Base-by-base conservation (phyloP, 2,113 vertebrate species). In the Strigops habroptila region DNA sequence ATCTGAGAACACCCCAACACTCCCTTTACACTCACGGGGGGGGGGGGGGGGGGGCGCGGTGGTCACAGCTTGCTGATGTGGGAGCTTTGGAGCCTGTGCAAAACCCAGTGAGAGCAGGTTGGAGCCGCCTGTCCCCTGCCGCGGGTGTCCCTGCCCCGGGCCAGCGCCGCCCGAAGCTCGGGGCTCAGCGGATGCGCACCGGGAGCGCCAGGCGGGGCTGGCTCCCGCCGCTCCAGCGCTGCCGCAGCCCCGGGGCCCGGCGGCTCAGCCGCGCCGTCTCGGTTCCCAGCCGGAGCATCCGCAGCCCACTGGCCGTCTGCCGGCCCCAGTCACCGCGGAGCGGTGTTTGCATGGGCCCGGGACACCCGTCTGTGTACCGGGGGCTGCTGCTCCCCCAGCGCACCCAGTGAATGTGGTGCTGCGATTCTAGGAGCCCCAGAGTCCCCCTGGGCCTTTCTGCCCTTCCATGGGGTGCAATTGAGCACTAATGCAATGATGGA, bases 141-240 rank as follows among this genome's bases (percentile, higher is more conserved):
- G n/a, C n/a, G n/a, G n/a, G n/a, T n/a, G n/a, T n/a, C n/a, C n/a
- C 55, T 69, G 71, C 86, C 86, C 43, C 16, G 2, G 65, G 77
- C 77, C 1, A 31, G 7, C 59, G 86, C 64, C 55, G 60, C 93
- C 2, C 4, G 14, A 4, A 83, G 90, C 78, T 69, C 67, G 74
- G 82, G 87, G 90, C 78, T 83, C 78, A 70, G 90, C 93, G 63
- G 33, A 73, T 6, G 77, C 82, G 51, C 71, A 25, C 52, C 74
- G 93, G 71, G 65, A 68, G 90, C 27, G 49, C 65, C 71, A 57
- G 86, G 90, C n/a, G 43, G 43, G 43, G 43, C 43, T 17, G 43
- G 43, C 43, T 44, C 43, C 43, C 43, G 15, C 43, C 43, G 43
- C 44, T 18, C 44, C 44, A 18, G 44, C 44, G 44, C 44, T 44